Evolutionary conservation across 2,113 vertebrate genomes (phyloP).

Genomic region (Willisornis vidua): DNA sequence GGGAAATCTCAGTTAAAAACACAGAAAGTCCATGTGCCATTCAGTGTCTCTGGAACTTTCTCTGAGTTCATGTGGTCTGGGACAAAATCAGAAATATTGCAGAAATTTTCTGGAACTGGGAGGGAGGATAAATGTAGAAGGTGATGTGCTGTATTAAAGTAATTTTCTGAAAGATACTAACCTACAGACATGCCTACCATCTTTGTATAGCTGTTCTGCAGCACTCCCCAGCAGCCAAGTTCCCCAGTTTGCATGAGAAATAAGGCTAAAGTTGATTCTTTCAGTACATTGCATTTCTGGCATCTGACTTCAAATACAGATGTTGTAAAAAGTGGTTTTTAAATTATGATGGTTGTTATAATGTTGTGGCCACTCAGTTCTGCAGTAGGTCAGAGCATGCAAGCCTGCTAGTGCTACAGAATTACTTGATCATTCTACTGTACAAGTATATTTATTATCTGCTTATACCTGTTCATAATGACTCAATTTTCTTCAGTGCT

Average conservation of each 20-base stretch:
- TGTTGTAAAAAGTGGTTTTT: neutral
- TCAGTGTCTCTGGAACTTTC: neutral
- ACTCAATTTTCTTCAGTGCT: neutral
- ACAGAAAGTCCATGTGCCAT: neutral
- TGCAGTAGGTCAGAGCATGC: neutral
- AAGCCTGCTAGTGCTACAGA: neutral
- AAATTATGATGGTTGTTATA: neutral
- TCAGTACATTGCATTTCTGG: neutral
- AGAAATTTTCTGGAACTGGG: neutral
- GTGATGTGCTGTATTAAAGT: neutral
- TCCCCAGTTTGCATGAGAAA: neutral
- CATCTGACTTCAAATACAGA: neutral
- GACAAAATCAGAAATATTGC: neutral
- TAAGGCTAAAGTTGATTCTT: neutral
- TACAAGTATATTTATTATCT: neutral
- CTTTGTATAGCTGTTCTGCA: neutral
- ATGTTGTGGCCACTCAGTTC: neutral
- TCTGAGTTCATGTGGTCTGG: neutral
- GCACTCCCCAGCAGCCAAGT: neutral
- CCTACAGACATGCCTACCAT: neutral
- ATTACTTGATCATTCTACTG: neutral
- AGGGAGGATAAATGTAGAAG: neutral
- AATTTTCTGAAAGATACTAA: neutral
- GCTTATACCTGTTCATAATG: neutral
- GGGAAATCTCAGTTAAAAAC: neutral